Conservation (phyloP, 2,113 vertebrate species). For the Fulmarus glacialis region DNA sequence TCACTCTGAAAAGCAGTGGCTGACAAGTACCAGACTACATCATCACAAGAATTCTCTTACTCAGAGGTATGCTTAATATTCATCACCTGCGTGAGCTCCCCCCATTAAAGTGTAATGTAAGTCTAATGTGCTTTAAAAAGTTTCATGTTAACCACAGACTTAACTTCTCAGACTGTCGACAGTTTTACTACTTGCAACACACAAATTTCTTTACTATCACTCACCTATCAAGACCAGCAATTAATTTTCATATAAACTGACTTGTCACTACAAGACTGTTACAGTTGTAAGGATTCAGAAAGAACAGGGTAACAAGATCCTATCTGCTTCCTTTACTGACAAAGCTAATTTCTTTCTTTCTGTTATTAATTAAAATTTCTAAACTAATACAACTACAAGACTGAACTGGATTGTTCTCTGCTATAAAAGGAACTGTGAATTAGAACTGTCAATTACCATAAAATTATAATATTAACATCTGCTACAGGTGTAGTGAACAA, state of each 20-base stretch:
- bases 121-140: accelerated
- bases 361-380: not conserved
- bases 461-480: not conserved
- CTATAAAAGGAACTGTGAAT: not conserved
- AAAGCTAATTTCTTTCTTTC: not conserved
- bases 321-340: not conserved
- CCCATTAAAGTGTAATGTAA: not conserved
- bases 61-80: not conserved
- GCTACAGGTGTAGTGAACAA: not conserved
- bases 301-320: not conserved
- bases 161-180: not conserved
- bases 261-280: not conserved
- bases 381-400: not conserved
- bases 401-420: not conserved
- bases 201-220: not conserved
- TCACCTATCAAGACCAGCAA: not conserved
- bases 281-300: not conserved
- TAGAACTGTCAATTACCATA: not conserved
- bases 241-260: not conserved
- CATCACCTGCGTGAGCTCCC: not conserved
- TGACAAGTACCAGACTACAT: not conserved
- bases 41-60: not conserved
- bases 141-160: not conserved
- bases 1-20: not conserved
- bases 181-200: not conserved